Base-by-base conservation (phyloP, 1,140 invertebrate genomes). In the Drosophila biarmipes region DNA sequence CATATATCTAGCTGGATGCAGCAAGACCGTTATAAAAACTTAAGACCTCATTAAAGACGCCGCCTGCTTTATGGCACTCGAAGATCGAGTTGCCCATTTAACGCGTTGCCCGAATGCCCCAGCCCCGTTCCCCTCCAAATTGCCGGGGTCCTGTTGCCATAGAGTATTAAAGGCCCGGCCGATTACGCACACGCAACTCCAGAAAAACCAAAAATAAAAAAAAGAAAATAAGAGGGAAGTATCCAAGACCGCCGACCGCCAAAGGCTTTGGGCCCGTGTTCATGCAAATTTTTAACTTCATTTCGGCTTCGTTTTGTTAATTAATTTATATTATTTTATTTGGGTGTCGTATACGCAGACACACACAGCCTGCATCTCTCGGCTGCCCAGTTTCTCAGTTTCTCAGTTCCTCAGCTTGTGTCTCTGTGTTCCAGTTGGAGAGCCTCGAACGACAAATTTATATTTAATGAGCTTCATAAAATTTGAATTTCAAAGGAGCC, bases 271-370 rank as follows among this genome's bases (percentile, higher is more conserved):
- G 38, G 75, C 71, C 79, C 79, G 67, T 87, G 79, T 87, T 87
- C 84, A 87, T 87, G 84, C 84, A 90, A 90, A 90, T 90, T 90
- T 75, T 90, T 84, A 82, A 90, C 87, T 84, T 90, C 79, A 87
- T 91, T 90, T 90, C 86, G 82, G 77, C 85, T 79, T 89, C 90
- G 90, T 91, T 91, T 86, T 89, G 84, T 91, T 91, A 91, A 91
- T 91, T 91, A 91, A 91, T 91, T 91, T 91, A 91, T 91, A 91
- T 91, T 91, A 91, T 91, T 91, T 91, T 91, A 91, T 91, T 90
- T 84, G 90, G 81, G 72, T 87, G 82, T 90, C 86, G 87, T 91
- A 91, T 90, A 79, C 49, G 10, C 57, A 29, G 0, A 57, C 43
- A 58, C 56, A 58, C n/a, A 48, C 14, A 14, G 58, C 52, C 43